A percentile compares a stretch with the other conserved stretches of the same genome.
Conservation (phyloP, 2,888 invertebrate species). For the Sthenelais limicola region DNA sequence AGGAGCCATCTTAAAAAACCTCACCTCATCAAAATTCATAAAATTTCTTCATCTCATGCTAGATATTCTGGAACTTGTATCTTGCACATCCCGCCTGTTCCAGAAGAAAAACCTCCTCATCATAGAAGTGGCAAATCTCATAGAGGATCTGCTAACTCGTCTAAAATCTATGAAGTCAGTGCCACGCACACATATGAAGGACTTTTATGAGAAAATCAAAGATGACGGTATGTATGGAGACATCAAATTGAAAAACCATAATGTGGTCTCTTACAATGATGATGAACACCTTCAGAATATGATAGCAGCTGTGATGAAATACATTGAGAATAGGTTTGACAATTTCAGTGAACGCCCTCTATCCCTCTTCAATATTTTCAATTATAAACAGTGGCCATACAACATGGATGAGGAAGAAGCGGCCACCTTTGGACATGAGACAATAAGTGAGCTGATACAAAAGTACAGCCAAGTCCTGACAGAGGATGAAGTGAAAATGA, state of each 20-base stretch:
- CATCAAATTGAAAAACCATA: not conserved
- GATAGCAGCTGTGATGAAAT: not conserved
- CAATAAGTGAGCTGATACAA: not conserved
- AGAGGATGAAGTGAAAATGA: not conserved
- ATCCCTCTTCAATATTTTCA: not conserved
- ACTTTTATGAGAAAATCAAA: not conserved
- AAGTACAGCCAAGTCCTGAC: not conserved
- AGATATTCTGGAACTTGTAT: not conserved
- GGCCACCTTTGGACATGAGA: not conserved
- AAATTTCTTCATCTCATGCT: not conserved
- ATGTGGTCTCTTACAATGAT: not conserved
- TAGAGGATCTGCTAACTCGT: not conserved
- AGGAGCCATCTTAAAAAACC: not conserved
- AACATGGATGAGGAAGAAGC: not conserved
- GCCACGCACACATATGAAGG: not conserved
- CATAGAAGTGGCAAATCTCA: not conserved
- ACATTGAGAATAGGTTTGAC: not conserved
- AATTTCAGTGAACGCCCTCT: not conserved
- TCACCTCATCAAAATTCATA: not conserved
- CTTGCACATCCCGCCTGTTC: not conserved
- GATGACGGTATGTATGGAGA: not conserved
- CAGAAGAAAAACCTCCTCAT: not conserved
- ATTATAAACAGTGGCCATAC: not conserved
- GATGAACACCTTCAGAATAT: not conserved
- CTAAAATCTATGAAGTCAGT: not conserved